Conservation (phyloP, 2,797 vertebrate species). For the Notoglanidium macrostoma region DNA sequence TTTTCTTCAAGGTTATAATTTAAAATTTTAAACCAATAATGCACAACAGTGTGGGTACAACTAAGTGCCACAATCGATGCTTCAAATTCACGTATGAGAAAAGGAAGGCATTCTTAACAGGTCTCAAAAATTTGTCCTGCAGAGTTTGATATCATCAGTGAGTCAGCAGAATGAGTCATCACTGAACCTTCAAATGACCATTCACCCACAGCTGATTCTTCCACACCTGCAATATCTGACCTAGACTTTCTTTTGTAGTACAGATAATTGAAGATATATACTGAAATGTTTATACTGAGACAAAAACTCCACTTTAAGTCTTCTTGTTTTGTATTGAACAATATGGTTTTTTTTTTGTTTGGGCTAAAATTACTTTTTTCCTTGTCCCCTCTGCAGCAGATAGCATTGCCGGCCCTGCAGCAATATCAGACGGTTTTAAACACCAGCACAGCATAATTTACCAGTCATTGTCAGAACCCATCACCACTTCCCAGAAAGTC, state of each 20-base stretch:
- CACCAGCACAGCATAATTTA: conserved; percentile 86
- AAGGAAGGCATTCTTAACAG: neutral
- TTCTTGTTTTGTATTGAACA: neutral
- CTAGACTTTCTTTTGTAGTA: neutral
- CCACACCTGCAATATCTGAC: neutral
- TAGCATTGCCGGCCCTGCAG: conserved; percentile 80
- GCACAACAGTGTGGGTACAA: neutral
- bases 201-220: conserved; percentile 12
- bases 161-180: conserved; percentile 57
- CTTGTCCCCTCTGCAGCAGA: conserved; percentile 76
- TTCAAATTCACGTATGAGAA: neutral
- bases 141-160: conserved; percentile 43
- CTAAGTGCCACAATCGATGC: neutral
- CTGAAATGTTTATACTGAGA: neutral
- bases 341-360: neutral
- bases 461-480: conserved; percentile 79
- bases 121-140: neutral
- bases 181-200: conserved; percentile 50
- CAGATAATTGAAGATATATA: neutral
- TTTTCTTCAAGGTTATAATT: neutral
- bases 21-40: neutral
- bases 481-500: conserved; percentile 75
- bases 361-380: conserved; percentile 14
- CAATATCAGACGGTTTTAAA: conserved; percentile 84
- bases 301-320: neutral